Conservation (phyloP, 2,113 vertebrate genomes). For the Piaya cayana region DNA sequence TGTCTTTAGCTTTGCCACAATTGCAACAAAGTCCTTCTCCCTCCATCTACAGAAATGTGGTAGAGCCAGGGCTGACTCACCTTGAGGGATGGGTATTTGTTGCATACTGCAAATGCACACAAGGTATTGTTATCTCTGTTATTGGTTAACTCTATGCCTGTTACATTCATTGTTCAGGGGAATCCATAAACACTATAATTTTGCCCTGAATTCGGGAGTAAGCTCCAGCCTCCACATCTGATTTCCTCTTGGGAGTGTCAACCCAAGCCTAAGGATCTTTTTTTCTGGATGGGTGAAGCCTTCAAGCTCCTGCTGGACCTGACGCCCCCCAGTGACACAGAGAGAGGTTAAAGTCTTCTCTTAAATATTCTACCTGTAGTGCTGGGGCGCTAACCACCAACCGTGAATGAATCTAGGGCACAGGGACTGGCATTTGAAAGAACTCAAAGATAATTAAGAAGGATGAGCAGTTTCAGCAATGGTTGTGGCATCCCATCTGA, state of each 20-base stretch:
- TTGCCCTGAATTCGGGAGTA: not conserved
- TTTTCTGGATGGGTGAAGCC: not conserved
- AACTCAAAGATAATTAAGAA: not conserved
- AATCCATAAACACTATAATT: not conserved
- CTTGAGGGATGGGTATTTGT: not conserved
- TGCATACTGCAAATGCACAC: not conserved
- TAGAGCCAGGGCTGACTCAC: not conserved
- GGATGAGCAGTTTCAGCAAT: not conserved
- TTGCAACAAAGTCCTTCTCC: not conserved
- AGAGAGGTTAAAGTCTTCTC: not conserved
- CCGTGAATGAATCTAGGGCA: accelerated
- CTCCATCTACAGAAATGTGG: accelerated
- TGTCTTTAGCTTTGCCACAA: accelerated
- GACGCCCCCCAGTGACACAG: not conserved
- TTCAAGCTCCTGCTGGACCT: not conserved
- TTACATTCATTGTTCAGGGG: not conserved
- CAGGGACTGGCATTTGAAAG: accelerated
- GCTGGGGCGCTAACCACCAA: not conserved
- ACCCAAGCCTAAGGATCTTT: not conserved
- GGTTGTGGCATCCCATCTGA: not conserved
- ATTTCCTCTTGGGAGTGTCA: not conserved
- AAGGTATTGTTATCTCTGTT: not conserved
- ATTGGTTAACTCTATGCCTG: not conserved
- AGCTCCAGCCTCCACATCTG: not conserved
- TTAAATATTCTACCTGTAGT: not conserved